Evolutionary conservation across 2,888 invertebrate species (phyloP), one percentile per base, ranked within the genome.

Genomic region (Flexamia atlantica): DNA sequence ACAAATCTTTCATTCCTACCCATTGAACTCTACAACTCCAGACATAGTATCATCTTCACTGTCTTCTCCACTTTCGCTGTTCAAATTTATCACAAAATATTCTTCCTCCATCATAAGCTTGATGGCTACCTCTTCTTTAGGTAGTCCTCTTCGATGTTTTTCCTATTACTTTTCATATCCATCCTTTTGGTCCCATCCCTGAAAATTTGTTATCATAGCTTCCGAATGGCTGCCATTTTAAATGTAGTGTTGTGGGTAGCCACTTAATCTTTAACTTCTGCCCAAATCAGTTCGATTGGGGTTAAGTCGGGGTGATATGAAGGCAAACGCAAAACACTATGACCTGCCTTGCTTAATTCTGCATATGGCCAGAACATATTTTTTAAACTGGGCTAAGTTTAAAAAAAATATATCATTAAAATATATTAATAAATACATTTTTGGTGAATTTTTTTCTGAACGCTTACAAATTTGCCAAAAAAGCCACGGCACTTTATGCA

Each of bases 231-330:
- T 12, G 46, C 12, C 5, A 84, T 10, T 83, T 86, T 83, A 82
- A 83, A 84, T 9, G 83, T 76, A 17, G 42, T 85, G 57, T 85
- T 83, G 32, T 76, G 36, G 17, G 0, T 46, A 40, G 84, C 85
- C 1, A 86, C 83, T 0, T 84, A 74, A 23, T 36, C 46, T 60
- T 87, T 87, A 10, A 87, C 84, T 68, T 85, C 81, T 36, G 85
- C 81, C 87, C 86, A 87, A 17, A 83, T 83, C 36, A 86, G 28
- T 70, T 86, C 86, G 25, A 87, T 87, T 0, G 87, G 84, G 74
- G 87, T 86, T 3, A 85, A 68, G 30, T 87, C 84, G 28, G 84
- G 86, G 57, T 87, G 85, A 79, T 87, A 85, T 9, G 86, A 86
- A 28, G 86, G 87, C 53, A 86, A 36, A n/a, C 86, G n/a, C 3